Evolutionary conservation across 2,888 invertebrate species (phyloP), one percentile per base, ranked within the genome.

Genomic region (Lordiphosa andalusiaca): DNA sequence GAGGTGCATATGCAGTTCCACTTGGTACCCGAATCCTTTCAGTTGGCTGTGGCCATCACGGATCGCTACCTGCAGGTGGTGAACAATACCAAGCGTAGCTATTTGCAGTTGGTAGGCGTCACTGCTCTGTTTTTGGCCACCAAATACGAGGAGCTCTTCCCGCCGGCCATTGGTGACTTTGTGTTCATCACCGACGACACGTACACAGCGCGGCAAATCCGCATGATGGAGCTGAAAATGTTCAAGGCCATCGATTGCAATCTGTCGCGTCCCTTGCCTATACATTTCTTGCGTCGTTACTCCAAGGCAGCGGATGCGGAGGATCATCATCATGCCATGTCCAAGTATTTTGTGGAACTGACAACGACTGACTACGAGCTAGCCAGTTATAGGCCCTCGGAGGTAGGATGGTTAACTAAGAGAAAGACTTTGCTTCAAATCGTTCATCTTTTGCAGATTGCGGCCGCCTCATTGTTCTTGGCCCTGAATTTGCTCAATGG

Each of bases 121-220:
- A 93, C 97, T 0, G 94, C 97, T 0, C 93, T 98, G 91, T 94
- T 96, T 81, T 93, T 98, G 52, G 98, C 98, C 0, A 93, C 95
- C 84, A 99, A 99, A 89, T 98, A 96, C 85, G 98, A 99, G 90
- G 99, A 99, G 91, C 94, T 97, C 84, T 96, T 94, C 84, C 92
- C 95, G 1, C 97, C 98, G 0, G 95, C 95, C 41, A 92, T 97
- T 19, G 91, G 90, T 5, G 98, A 99, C 90, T 98, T 98, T 90
- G 94, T 96, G 10, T 96, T 94, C 87, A 95, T 98, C 53, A 95
- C 97, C 7, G 98, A 97, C 89, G 93, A 95, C 86, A 93, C 96
- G 0, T 98, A 96, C 88, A 92, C 92, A 3, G 94, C 93, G 78
- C 86, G 90, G 2, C 95, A 98, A 76, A 93, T 98, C 37, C 90